Evolutionary conservation across 2,888 invertebrate species (phyloP).

Genomic region (Cepaea hortensis): DNA sequence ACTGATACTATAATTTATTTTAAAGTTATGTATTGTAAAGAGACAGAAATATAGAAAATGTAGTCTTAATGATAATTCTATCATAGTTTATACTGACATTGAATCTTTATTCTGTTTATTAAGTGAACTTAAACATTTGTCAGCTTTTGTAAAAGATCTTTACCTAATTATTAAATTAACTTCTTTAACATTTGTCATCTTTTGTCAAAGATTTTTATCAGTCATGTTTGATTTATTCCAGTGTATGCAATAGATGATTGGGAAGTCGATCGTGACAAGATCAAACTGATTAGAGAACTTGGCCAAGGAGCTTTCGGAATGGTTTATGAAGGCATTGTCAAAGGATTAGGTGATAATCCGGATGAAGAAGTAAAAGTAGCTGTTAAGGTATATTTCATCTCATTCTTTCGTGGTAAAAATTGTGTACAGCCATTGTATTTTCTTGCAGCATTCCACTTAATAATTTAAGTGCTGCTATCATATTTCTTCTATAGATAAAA

Average conservation of each 20-base stretch:
- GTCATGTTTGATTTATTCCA: conserved; percentile 49
- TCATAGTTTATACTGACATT: no score
- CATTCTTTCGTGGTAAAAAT: no score
- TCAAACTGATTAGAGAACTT: conserved; percentile 84
- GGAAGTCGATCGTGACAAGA: conserved; percentile 88
- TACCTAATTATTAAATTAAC: neutral
- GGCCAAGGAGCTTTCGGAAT: conserved; percentile 92
- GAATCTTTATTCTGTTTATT: no score
- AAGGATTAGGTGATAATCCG: conserved; percentile 53
- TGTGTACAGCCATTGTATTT: no score
- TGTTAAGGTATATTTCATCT: conserved; percentile 65
- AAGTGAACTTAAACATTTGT: neutral
- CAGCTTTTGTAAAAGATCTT: neutral
- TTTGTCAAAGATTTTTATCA: neutral
- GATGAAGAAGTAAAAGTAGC: conserved; percentile 77
- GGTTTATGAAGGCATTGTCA: conserved; percentile 86
- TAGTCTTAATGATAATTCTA: no score
- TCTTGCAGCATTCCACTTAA: no score
- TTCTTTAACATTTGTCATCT: neutral
- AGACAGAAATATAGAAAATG: no score
- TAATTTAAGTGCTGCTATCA: no score
- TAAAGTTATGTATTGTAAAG: no score
- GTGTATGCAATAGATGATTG: conserved; percentile 89
- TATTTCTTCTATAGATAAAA: no score
- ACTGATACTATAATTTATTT: no score